These are phyloP conservation scores for Phthorimaea operculella DNA, from an alignment of 1,140 invertebrate genomes.

Conservation along the genomic window DNA sequence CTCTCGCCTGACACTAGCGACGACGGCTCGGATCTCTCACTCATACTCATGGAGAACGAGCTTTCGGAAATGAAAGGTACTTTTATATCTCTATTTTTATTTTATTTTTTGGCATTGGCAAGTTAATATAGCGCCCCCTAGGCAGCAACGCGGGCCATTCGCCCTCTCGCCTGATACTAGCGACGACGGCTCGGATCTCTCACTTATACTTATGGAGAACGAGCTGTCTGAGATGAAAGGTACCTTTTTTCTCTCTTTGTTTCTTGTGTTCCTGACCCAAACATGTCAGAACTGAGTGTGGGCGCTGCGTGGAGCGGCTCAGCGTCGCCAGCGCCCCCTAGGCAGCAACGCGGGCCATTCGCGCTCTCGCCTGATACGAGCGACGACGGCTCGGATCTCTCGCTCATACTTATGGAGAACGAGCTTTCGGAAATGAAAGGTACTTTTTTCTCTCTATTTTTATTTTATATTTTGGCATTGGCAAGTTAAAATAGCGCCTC, in stretches of 20 bases:
- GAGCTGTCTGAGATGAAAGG: constrained; percentile 67
- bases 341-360: constrained; percentile 65
- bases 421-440: constrained; percentile 67
- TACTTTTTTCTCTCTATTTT: constrained; percentile 11
- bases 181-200: constrained; percentile 90
- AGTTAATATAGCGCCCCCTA: too few species aligned
- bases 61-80: constrained; percentile 60
- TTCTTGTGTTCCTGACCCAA: too few species aligned
- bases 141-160: constrained; percentile 64
- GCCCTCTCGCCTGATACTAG: constrained; percentile 94
- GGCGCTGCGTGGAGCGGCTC: constrained; percentile 76
- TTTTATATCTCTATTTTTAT: neutral
- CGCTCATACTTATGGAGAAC: constrained; percentile 78
- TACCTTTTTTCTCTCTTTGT: too few species aligned
- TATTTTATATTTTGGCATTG: too few species aligned
- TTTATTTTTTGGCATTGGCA: too few species aligned
- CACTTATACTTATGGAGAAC: constrained; percentile 78
- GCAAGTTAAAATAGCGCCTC: too few species aligned
- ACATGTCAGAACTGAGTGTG: constrained; percentile 73
- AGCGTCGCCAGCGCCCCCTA: constrained; percentile 45
- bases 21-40: constrained; percentile 85
- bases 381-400: constrained; percentile 90
- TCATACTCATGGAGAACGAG: constrained; percentile 79
- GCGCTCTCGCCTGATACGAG: constrained; percentile 94
- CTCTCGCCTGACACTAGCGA: constrained; percentile 96